Evolutionary conservation across 2,888 invertebrate species (phyloP), one percentile per base, ranked within the genome.

Genomic region (Liodrosophila aerea): DNA sequence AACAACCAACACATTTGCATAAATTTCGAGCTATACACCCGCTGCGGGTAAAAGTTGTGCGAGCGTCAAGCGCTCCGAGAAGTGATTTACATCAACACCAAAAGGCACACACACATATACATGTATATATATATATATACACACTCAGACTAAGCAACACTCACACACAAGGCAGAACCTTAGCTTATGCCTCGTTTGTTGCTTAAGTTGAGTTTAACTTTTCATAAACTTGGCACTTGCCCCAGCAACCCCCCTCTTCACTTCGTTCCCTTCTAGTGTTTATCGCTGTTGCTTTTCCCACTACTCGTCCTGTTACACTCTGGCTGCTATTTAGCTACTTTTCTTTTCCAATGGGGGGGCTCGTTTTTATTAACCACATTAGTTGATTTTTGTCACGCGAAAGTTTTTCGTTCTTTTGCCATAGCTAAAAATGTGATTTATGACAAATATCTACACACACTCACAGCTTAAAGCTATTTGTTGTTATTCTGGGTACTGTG

Each of bases 361-460:
- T 56, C 43, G 54, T 62, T 81, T 75, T 83, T 86, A 84, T 82
- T 83, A 84, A 74, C 76, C 73, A 76, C 74, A 74, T 85, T 78
- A 87, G 86, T 78, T 84, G 87, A 82, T 85, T 87, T 78, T 82
- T 82, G 86, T 87, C 86, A 86, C 86, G 86, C 87, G 65, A 86
- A 78, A 76, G 65, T 71, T 70, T 73, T 57, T 45, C 53, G 43
- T 13, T 12, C 13, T 30, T 34, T 41, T 50, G 16, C 53, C 49
- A 39, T 40, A 27, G 52, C 61, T 59, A 43, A 65, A 80, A 84
- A 43, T 71, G 68, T 85, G 84, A 81, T 81, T 81, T 81, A 81
- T 83, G 64, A 69, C 58, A 69, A 83, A 76, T 81, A 67, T 67
- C 64, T 64, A 70, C 61, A 76, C 76, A 70, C 80, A 80, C 76